These are phyloP conservation scores for Colaptes auratus DNA, from an alignment of 2,113 vertebrate genomes.

Conservation along the genomic window DNA sequence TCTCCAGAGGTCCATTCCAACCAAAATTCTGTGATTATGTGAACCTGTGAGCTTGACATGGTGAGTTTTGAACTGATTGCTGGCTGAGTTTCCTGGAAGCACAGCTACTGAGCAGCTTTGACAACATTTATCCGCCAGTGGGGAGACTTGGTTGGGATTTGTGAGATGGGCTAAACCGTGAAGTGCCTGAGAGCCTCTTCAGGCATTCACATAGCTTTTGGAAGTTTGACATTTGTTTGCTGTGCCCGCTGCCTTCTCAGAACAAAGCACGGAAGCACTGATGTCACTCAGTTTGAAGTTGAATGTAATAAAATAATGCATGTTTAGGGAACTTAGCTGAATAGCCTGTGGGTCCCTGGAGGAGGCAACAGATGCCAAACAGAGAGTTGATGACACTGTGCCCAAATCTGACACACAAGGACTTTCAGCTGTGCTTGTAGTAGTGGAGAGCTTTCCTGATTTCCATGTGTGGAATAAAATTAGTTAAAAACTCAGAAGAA, in stretches of 20 bases:
- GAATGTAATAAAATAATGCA: background rate
- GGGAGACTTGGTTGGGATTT: background rate
- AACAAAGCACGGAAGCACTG: conserved; percentile 38
- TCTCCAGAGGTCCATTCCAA: background rate
- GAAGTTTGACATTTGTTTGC: background rate
- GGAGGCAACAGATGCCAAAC: background rate
- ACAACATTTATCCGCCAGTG: accelerated
- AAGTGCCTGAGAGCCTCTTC: background rate
- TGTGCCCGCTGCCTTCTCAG: background rate
- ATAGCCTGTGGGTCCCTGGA: background rate
- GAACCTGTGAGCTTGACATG: accelerated
- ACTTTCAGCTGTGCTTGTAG: background rate
- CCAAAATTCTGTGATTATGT: background rate
- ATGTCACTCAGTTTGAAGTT: background rate
- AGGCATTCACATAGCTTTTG: background rate
- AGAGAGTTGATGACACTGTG: accelerated
- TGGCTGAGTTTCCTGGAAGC: background rate
- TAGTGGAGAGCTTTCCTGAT: background rate
- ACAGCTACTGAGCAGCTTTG: background rate
- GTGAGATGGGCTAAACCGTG: accelerated
- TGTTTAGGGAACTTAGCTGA: background rate
- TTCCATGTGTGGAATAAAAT: background rate
- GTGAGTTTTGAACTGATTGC: background rate
- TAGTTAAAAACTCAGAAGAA: background rate
- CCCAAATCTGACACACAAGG: accelerated